Evolutionary conservation across 1,140 invertebrate genomes (phyloP).

Genomic region (Drosophila pallidifrons): DNA sequence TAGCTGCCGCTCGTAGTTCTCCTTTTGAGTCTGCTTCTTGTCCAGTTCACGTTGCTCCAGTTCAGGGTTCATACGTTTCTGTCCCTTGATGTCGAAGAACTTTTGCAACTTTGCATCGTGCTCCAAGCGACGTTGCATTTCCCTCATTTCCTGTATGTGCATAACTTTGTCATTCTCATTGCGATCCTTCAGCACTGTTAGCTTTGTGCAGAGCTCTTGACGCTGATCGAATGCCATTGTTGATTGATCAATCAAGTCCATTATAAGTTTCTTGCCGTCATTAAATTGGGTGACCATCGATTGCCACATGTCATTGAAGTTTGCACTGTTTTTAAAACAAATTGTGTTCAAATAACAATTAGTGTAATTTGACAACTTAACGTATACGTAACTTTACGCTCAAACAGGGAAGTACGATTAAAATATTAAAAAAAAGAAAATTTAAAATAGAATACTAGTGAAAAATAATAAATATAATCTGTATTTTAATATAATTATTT

Average conservation of each 20-base stretch:
- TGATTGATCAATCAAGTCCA: conserved; percentile 93
- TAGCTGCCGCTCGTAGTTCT: conserved; percentile 89
- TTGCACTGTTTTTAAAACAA: conserved; percentile 85
- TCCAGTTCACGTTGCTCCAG: conserved; percentile 90
- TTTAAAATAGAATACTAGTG: too few species aligned
- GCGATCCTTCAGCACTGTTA: conserved; percentile 91
- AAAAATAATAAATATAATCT: too few species aligned
- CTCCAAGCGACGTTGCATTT: conserved; percentile 93
- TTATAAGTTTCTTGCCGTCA: conserved; percentile 90
- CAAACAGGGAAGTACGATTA: too few species aligned
- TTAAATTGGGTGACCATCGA: conserved; percentile 90
- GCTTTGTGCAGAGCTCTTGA: conserved; percentile 93
- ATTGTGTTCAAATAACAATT: not conserved
- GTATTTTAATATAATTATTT: too few species aligned
- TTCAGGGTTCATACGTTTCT: conserved; percentile 91
- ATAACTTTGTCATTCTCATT: conserved; percentile 86
- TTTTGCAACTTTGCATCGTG: conserved; percentile 94
- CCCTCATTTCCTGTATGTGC: conserved; percentile 91
- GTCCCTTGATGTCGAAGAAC: conserved; percentile 94
- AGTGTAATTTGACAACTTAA: too few species aligned
- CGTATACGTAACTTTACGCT: too few species aligned
- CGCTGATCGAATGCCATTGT: conserved; percentile 94
- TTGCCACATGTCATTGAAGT: conserved; percentile 92
- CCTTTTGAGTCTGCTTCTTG: conserved; percentile 87
- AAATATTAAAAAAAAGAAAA: too few species aligned